Conservation (phyloP, 2,797 vertebrate genomes). For the Rhinella marina region DNA sequence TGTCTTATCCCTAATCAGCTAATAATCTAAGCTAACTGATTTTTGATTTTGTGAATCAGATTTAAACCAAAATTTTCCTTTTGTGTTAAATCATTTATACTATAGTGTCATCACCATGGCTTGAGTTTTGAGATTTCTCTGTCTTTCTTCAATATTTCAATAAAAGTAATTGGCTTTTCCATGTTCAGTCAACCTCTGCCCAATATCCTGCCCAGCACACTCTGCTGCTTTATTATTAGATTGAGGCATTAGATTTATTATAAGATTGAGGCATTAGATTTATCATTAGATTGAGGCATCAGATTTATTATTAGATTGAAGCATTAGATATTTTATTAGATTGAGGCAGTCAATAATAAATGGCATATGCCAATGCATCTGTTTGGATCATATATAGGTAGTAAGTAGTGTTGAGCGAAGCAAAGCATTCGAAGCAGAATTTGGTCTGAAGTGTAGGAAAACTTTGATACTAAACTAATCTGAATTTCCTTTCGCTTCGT, state of each 20-base stretch:
- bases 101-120: not conserved
- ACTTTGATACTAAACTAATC: no score
- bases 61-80: not conserved
- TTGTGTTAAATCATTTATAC: not conserved
- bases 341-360: not conserved
- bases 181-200: not conserved
- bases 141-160: not conserved
- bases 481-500: no score
- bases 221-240: not conserved
- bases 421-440: no score
- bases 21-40: not conserved
- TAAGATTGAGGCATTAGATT: not conserved
- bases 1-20: not conserved
- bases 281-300: not conserved
- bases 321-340: not conserved
- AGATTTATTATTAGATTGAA: not conserved
- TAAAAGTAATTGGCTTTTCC: not conserved
- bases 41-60: not conserved
- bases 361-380: not conserved
- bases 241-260: not conserved
- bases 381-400: not conserved
- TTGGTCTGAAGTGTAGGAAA: no score
- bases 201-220: conserved; percentile 22
- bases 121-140: not conserved
- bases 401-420: not conserved